Conservation (phyloP, 2,888 invertebrate genomes). For the Melinopterus prodromus region DNA sequence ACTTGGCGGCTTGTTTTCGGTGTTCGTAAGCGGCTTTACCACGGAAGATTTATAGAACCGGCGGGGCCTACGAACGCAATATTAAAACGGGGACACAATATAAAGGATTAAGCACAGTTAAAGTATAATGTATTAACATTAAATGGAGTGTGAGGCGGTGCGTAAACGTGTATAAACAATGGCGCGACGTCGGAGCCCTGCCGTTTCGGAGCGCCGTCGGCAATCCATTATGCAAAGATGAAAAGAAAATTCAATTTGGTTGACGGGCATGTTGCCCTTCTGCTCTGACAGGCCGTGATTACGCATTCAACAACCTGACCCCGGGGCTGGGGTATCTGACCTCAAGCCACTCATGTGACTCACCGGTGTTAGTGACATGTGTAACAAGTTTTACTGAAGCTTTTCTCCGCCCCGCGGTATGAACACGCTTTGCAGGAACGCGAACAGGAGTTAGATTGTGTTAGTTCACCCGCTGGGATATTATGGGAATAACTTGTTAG, state of each 20-base stretch:
- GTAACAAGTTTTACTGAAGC: slow-evolving; percentile 53
- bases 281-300: slow-evolving; percentile 61
- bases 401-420: neutral
- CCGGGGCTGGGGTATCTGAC: slow-evolving; percentile 54
- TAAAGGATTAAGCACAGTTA: slow-evolving; percentile 17
- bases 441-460: neutral
- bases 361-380: slow-evolving; percentile 58
- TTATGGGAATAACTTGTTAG: neutral
- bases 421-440: neutral
- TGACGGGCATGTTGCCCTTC: slow-evolving; percentile 58
- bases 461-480: neutral
- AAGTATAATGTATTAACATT: slow-evolving; percentile 37
- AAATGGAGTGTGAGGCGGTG: slow-evolving; percentile 39
- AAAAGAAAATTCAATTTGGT: slow-evolving; percentile 62
- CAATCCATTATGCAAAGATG: slow-evolving; percentile 61
- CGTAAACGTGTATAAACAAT: slow-evolving; percentile 54
- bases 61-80: neutral
- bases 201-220: slow-evolving; percentile 48
- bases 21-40: slow-evolving; percentile 13
- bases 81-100: neutral
- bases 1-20: neutral
- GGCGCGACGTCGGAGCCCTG: slow-evolving; percentile 50
- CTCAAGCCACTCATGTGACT: slow-evolving; percentile 54
- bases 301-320: slow-evolving; percentile 60
- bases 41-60: slow-evolving; percentile 10